Evolutionary conservation across 2,113 vertebrate genomes (phyloP).

Genomic region (Connochaetes taurinus): DNA sequence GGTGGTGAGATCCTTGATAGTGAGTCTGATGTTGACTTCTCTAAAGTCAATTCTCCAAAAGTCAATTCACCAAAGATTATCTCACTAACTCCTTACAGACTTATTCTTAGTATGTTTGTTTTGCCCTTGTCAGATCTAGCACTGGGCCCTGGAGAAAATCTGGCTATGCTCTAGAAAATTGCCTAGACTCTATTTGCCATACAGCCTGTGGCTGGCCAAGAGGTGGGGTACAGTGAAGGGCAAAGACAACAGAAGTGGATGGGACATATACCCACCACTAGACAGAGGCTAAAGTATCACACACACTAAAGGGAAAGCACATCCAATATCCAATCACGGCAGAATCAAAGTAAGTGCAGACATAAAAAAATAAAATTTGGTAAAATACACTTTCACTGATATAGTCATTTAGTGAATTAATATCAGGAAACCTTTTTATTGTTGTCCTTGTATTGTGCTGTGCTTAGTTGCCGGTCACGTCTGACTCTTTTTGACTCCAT

Average conservation of each 20-base stretch:
- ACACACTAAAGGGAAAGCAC: not conserved
- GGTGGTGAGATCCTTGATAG: not conserved
- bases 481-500: not conserved
- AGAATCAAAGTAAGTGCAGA: not conserved
- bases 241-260: not conserved
- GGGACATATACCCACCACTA: not conserved
- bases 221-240: not conserved
- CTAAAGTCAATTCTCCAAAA: not conserved
- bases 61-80: not conserved
- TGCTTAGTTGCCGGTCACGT: rapidly evolving
- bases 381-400: not conserved
- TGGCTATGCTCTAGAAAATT: not conserved
- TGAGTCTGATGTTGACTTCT: not conserved
- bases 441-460: not conserved
- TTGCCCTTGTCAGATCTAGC: not conserved
- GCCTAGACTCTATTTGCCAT: not conserved
- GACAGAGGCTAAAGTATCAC: not conserved
- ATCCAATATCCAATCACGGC: not conserved
- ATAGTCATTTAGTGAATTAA: not conserved
- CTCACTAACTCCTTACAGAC: not conserved
- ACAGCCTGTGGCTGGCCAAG: not conserved
- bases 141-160: not conserved
- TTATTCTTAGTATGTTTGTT: not conserved
- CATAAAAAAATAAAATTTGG: not conserved
- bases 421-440: not conserved